Base-by-base conservation (phyloP, 1,140 invertebrate genomes). In the Drosophila baimaii region DNA sequence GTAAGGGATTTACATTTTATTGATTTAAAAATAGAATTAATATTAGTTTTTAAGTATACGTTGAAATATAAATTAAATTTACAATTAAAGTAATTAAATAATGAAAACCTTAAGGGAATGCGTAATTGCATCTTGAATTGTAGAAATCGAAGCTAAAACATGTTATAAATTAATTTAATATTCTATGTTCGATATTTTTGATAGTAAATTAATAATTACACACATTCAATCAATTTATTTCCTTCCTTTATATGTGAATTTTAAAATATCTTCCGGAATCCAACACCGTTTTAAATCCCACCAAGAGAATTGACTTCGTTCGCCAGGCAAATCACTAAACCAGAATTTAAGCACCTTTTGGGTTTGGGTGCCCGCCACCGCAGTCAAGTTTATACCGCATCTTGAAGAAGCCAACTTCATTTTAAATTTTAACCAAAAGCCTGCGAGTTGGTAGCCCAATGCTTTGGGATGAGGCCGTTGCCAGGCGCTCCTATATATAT, bases 351-450 rank as follows among this genome's bases (percentile, higher is more conserved):
- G 64, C 65, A 69, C 46, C 43, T 56, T 27, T 35, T n/a, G 8
- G 19, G 25, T 3, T 27, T 47, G 21, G 21, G 10, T n/a, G 6
- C 19, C 27, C 46, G 37, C 27, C 37, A 37, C 39, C 57, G 46
- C 59, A 59, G 62, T 1, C 23, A 39, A 51, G 37, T 69, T 66
- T 68, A 49, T 33, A 25, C 27, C 19, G 13, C 57, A 35, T 73
- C 57, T 63, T 65, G 35, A 46, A 35, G 66, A 62, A 64, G 77
- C 59, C 59, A 68, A 73, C 55, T 88, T 82, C 52, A 86, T 82
- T 88, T 79, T 71, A 86, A 86, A 81, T 82, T 79, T 79, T 61
- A 64, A 49, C 56, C 49, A 75, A 76, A 75, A 72, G 75, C 77
- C 77, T 52, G 74, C 61, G 64, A 71, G 54, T 70, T 71, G 51